phyloP scores from a whole-genome alignment of 2,113 vertebrate genomes.

The Electrona antarctica region DNA sequence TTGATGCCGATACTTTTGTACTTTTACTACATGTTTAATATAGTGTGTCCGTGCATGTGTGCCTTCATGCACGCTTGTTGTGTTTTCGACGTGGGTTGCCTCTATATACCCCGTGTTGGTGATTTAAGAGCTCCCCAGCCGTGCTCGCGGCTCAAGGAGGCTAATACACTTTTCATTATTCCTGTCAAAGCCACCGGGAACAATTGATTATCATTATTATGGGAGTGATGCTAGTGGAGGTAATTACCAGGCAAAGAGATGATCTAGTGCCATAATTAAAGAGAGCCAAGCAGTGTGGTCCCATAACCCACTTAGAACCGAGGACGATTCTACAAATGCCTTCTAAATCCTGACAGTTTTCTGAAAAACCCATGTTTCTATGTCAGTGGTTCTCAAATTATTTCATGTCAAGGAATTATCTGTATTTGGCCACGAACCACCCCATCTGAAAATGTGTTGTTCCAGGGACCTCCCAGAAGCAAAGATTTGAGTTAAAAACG shows the following conservation, averaged over 20 bases:
- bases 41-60: neutral
- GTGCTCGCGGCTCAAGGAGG: conserved; percentile 46
- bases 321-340: no score
- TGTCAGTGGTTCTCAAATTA: no score
- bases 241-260: conserved; percentile 59
- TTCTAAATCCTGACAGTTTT: no score
- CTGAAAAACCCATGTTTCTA: no score
- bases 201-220: conserved; percentile 66
- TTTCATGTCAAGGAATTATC: no score
- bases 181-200: conserved; percentile 46
- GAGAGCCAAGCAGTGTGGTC: conserved; percentile 46
- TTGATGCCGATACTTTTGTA: no score
- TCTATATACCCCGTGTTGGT: conserved; percentile 4
- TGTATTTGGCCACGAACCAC: no score
- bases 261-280: conserved; percentile 70
- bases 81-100: conserved; percentile 9
- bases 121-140: conserved; percentile 52
- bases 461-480: no score
- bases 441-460: no score
- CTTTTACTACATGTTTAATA: no score
- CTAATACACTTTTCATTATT: conserved; percentile 69
- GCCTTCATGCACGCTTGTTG: neutral
- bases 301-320: neutral
- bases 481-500: no score
- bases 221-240: conserved; percentile 60